phyloP scores from a whole-genome alignment of 2,113 vertebrate species.

The Marcusenius ussheri region DNA sequence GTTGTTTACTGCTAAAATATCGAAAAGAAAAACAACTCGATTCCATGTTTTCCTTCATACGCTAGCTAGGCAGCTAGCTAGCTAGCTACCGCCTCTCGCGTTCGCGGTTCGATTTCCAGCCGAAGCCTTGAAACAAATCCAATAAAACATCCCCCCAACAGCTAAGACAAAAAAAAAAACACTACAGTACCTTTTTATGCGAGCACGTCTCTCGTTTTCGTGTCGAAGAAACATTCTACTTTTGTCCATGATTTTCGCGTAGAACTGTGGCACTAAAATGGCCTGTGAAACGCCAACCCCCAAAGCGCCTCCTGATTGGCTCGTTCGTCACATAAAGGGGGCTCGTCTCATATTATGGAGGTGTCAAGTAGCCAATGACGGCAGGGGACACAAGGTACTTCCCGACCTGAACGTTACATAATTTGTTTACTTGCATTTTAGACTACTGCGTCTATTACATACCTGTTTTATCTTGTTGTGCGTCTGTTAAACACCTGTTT shows the following conservation, averaged over 20 bases:
- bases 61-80: background rate
- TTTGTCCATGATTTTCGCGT: constrained; percentile 44
- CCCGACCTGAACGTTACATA: constrained; percentile 31
- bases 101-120: background rate
- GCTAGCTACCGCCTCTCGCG: background rate
- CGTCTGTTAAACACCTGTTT: background rate
- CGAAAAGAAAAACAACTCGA: background rate
- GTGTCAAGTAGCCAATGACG: constrained; percentile 40
- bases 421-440: constrained; percentile 42
- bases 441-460: background rate
- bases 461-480: background rate
- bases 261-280: constrained; percentile 6
- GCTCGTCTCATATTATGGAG: constrained; percentile 18
- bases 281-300: background rate
- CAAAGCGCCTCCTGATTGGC: constrained; percentile 40
- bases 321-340: constrained; percentile 12
- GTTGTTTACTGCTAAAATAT: background rate
- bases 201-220: constrained; percentile 41
- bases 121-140: background rate
- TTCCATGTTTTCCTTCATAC: background rate
- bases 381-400: background rate
- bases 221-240: constrained; percentile 27
- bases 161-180: background rate
- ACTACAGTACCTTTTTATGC: constrained; percentile 53
- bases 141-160: background rate